phyloP scores from a whole-genome alignment of 2,113 vertebrate genomes.

The Narcine bancroftii region DNA sequence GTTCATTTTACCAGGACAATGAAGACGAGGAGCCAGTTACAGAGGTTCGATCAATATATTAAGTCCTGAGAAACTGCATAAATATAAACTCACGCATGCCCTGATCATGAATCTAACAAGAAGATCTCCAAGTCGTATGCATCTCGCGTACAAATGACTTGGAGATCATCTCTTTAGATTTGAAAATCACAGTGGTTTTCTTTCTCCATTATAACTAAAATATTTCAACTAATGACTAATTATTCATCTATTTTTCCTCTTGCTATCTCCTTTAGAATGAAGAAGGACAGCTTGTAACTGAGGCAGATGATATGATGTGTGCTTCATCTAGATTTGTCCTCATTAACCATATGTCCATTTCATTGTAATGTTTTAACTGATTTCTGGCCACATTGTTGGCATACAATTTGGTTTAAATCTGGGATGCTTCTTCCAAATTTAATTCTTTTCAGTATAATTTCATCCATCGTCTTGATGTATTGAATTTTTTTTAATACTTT shows the following conservation, averaged over 20 bases:
- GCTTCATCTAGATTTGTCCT: background rate
- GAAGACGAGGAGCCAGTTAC: slow-evolving; percentile 9
- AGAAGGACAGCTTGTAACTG: slow-evolving; percentile 45
- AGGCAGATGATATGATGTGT: slow-evolving; percentile 40
- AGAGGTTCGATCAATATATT: slow-evolving; percentile 5
- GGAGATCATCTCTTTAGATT: background rate
- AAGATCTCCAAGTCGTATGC: too few species aligned
- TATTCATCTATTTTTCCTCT: slow-evolving; percentile 39
- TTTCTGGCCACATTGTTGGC: background rate
- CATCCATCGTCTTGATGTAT: background rate
- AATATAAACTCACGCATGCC: background rate
- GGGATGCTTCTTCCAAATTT: too few species aligned
- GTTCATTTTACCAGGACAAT: background rate
- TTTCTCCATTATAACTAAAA: slow-evolving; percentile 13
- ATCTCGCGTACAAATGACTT: background rate
- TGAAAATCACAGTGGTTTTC: background rate
- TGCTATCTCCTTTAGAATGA: slow-evolving; percentile 50
- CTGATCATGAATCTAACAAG: background rate
- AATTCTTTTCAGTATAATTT: background rate
- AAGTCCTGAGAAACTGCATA: background rate
- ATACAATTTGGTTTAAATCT: background rate
- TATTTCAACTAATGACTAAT: slow-evolving; percentile 10
- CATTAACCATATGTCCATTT: background rate
- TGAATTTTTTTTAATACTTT: background rate
- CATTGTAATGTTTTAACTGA: background rate